Evolutionary conservation across 1,140 invertebrate species (phyloP).

Genomic region (Chrysomallon squamiferum): DNA sequence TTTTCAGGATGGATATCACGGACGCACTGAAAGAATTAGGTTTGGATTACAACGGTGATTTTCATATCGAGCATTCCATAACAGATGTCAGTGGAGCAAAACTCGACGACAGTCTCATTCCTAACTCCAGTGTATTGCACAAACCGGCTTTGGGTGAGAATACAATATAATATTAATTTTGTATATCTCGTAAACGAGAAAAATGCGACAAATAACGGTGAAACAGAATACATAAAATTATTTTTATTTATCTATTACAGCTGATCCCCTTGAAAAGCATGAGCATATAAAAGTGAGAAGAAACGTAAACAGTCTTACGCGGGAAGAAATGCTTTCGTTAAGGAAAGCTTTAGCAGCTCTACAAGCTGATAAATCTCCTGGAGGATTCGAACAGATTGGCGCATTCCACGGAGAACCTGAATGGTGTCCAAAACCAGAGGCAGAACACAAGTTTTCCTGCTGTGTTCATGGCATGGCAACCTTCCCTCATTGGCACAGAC

Average conservation of each 20-base stretch:
- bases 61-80: background rate
- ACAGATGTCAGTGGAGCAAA: conserved; percentile 5
- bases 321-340: conserved; percentile 15
- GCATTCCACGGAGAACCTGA: conserved; percentile 19
- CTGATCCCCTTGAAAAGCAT: background rate
- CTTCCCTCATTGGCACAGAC: conserved; percentile 29
- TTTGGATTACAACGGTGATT: background rate
- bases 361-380: conserved; percentile 5
- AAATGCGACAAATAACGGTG: background rate
- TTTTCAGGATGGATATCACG: conserved; percentile 12
- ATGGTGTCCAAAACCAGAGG: conserved; percentile 17
- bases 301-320: conserved; percentile 15
- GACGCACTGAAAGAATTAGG: background rate
- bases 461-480: conserved; percentile 26
- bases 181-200: background rate
- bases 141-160: background rate
- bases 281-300: conserved; percentile 4
- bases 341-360: conserved; percentile 18
- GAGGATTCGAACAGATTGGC: conserved; percentile 15
- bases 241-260: background rate
- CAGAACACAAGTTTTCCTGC: conserved; percentile 17
- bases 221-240: background rate
- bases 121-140: background rate
- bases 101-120: background rate
- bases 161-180: background rate